Evolutionary conservation across 2,113 vertebrate species (phyloP).

Genomic region (Microcebus lehilahytsara): DNA sequence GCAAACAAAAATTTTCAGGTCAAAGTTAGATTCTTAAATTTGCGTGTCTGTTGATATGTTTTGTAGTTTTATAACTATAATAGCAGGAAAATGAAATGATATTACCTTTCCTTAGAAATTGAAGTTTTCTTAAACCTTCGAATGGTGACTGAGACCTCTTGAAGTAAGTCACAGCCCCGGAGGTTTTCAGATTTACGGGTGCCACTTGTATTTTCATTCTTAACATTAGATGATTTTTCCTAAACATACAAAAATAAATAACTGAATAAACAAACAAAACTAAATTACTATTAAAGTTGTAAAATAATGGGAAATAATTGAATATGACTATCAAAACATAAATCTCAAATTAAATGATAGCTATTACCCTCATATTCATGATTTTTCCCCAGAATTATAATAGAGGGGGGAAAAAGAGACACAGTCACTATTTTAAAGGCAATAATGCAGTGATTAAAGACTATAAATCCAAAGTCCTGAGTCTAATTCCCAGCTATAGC

Average conservation of each 20-base stretch:
- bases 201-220: constrained; percentile 88
- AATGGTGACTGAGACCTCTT: constrained; percentile 98
- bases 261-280: constrained; percentile 29
- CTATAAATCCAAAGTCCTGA: not conserved
- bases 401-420: not conserved
- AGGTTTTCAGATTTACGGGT: constrained; percentile 96
- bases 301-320: not conserved
- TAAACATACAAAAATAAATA: constrained; percentile 64
- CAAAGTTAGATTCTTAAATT: not conserved
- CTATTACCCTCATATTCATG: not conserved
- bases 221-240: constrained; percentile 94
- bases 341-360: not conserved
- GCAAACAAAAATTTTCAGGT: not conserved
- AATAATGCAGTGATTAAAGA: constrained; percentile 25
- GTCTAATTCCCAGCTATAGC: not conserved
- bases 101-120: constrained; percentile 95
- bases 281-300: not conserved
- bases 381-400: constrained; percentile 15
- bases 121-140: constrained; percentile 98
- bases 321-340: not conserved
- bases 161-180: constrained; percentile 95
- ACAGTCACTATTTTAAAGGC: not conserved
- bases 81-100: not conserved
- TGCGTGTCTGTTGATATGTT: not conserved
- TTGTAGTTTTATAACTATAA: not conserved